Conservation (phyloP, 2,113 vertebrate genomes). For the Xenotilapia flavipinnis region DNA sequence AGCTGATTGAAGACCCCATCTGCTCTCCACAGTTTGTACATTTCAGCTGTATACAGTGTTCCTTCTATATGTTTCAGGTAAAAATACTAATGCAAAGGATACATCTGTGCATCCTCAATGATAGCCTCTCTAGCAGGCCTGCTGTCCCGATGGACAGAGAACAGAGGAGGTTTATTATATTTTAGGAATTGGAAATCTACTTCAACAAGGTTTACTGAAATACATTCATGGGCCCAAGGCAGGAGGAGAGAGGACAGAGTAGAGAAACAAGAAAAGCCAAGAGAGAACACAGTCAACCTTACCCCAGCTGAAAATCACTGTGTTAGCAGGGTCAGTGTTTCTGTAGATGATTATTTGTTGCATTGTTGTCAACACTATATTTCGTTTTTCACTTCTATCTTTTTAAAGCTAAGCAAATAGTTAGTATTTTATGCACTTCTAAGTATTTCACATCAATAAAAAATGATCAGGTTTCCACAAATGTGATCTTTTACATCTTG, state of each 20-base stretch:
- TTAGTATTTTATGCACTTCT: background rate
- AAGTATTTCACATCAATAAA: background rate
- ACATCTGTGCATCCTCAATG: background rate
- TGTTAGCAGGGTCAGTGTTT: background rate
- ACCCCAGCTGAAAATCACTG: background rate
- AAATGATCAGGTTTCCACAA: background rate
- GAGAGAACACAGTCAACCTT: background rate
- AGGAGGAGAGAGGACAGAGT: background rate
- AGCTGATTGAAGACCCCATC: background rate
- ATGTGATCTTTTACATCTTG: background rate
- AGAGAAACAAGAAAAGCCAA: background rate
- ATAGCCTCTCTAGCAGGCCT: background rate
- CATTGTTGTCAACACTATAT: background rate
- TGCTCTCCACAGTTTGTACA: background rate
- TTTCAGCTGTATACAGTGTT: background rate
- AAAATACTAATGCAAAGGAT: background rate
- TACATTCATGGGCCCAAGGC: background rate
- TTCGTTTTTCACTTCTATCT: background rate
- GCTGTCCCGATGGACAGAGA: background rate
- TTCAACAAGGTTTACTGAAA: background rate
- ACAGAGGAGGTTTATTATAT: background rate
- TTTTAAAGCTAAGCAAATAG: background rate
- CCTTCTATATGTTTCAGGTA: background rate
- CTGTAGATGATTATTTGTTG: background rate
- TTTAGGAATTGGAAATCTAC: background rate